Base-by-base conservation (phyloP, 2,888 invertebrate genomes). In the Nymphalis polychloros region DNA sequence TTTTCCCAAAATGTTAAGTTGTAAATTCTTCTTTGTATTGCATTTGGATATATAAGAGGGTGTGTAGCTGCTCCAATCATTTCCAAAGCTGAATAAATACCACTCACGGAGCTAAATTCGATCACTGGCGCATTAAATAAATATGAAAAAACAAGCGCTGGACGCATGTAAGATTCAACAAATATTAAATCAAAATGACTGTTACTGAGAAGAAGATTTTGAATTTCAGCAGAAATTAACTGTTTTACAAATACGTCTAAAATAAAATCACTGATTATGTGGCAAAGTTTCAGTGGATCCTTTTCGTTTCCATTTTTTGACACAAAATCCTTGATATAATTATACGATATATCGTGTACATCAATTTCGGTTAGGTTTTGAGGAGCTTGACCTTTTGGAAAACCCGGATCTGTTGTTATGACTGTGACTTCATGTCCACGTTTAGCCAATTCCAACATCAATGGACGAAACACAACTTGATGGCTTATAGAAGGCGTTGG, bases 401-500 rank as follows among this genome's bases (percentile, higher is more conserved):
- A 73, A 5, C 72, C 77, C 0, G 88, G 86, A 71, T 86, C 70
- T 13, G 90, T 60, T 2, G 89, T 86, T 5, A 87, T 70, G 0
- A 88, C 75, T 0, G 83, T 79, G 0, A 92, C 69, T 65, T 90
- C 78, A 70, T 92, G 91, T 2, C 41, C 41, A 41, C 90, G 20
- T 59, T 71, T 77, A 0, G 79, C 81, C 41, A 92, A 69, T 53
- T 84, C 85, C 16, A 81, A 75, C 31, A 84, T 79, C 1, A 90
- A 67, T 20, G 80, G 77, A 19, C 80, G 84, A 83, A 80, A 79
- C 2, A 77, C 76, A 19, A 74, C 46, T 64, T 76, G 75, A 69
- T 76, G 77, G 67, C 93, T 93, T 63, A 91, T 84, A 0, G 85
- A 84, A 1, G 88, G 81, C 2, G 78, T 76, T 3, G 87, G 79